phyloP scores from a whole-genome alignment of 2,797 vertebrate species.

The Pteropus rufus region DNA sequence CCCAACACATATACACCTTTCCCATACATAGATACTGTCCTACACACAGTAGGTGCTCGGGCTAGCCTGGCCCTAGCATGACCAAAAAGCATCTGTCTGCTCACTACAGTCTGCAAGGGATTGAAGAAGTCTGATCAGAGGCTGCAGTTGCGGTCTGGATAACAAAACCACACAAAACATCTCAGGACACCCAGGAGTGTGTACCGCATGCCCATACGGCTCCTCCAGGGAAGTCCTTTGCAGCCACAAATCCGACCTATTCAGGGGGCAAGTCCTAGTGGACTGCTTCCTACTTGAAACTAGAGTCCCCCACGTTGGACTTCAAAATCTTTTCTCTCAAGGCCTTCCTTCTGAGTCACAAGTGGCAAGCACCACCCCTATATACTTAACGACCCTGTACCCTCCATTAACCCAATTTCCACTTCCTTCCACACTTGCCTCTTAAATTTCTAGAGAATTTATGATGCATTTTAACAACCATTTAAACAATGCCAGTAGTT shows the following conservation, averaged over 20 bases:
- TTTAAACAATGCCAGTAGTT: neutral
- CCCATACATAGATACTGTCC: neutral
- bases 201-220: rapidly evolving
- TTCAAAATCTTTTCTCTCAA: neutral
- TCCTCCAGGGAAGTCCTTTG: no score
- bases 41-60: neutral
- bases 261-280: neutral
- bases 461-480: neutral
- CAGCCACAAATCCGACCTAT: neutral
- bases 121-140: neutral
- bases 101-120: neutral
- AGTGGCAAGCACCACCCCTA: neutral
- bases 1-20: rapidly evolving
- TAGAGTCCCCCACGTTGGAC: neutral
- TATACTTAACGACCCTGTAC: neutral
- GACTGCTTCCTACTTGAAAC: neutral
- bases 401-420: neutral
- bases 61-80: neutral
- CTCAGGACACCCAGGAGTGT: neutral
- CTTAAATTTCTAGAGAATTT: conserved; percentile 9
- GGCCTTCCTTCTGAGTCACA: neutral
- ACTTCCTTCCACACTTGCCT: neutral
- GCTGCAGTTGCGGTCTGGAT: neutral
- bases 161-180: neutral
- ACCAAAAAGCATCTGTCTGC: neutral